Evolutionary conservation across 2,888 invertebrate genomes (phyloP).

Genomic region (Heteropelma amictum): DNA sequence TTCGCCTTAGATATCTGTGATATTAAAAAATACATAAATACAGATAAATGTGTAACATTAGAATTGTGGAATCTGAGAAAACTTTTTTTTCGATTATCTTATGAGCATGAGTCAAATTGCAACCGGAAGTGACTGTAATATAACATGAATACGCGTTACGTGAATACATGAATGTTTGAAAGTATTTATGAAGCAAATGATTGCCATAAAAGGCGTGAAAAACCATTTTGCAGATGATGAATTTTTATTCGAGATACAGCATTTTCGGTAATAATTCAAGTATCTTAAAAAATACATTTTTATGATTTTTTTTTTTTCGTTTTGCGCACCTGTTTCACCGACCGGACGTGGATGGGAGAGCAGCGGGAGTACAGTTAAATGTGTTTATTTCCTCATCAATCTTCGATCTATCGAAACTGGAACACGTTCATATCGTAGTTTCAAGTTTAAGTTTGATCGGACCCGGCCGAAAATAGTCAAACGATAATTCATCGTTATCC

Average conservation of each 20-base stretch:
- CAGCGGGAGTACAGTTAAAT: not conserved
- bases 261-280: slow-evolving; percentile 6
- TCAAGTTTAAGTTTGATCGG: slow-evolving; percentile 14
- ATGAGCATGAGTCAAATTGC: too few relatives aligned
- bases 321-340: slow-evolving; percentile 10
- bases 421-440: slow-evolving; percentile 1
- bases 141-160: too few relatives aligned
- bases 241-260: slow-evolving; percentile 18
- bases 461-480: slow-evolving; percentile 1
- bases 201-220: not conserved
- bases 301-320: not conserved
- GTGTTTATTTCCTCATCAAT: not conserved
- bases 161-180: slow-evolving; percentile 58
- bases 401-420: not conserved
- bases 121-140: too few relatives aligned
- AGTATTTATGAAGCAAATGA: slow-evolving; percentile 38
- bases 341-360: slow-evolving; percentile 1
- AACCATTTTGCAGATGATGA: not conserved
- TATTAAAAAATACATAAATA: too few relatives aligned
- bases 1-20: too few relatives aligned
- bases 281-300: slow-evolving; percentile 27
- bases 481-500: not conserved
- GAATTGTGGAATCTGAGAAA: too few relatives aligned
- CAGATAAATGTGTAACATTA: too few relatives aligned
- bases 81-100: too few relatives aligned